Conservation (phyloP, 2,113 vertebrate genomes). For the Podiceps cristatus region DNA sequence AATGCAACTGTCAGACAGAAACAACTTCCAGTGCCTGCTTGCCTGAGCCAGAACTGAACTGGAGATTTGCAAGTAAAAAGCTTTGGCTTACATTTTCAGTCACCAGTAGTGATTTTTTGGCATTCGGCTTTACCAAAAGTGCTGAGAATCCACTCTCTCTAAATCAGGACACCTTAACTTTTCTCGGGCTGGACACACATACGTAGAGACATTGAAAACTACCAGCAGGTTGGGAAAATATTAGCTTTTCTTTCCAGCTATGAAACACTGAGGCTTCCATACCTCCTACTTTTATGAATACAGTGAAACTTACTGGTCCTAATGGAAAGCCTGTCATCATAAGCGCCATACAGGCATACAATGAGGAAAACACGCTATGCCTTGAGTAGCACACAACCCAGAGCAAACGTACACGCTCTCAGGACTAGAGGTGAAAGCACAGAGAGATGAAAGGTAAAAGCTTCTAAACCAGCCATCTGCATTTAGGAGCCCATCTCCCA, state of each 20-base stretch:
- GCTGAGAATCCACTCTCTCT: not conserved
- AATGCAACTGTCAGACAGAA: slow-evolving; percentile 52
- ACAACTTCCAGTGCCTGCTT: slow-evolving; percentile 46
- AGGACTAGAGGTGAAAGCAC: not conserved
- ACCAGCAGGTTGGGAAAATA: not conserved
- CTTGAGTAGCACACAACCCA: not conserved
- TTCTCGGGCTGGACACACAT: not conserved
- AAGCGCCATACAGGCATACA: not conserved
- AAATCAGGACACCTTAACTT: not conserved
- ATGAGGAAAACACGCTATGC: not conserved
- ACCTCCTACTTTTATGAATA: not conserved
- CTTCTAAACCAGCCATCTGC: not conserved
- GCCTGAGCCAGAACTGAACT: slow-evolving; percentile 52
- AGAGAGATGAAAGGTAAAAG: not conserved
- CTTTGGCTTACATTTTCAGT: slow-evolving; percentile 26
- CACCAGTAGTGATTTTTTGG: not conserved
- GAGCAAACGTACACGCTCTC: not conserved
- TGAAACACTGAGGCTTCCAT: not conserved
- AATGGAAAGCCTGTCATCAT: not conserved
- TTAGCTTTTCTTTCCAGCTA: not conserved
- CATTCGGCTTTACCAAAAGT: not conserved
- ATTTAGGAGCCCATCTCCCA: not conserved
- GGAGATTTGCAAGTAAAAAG: slow-evolving; percentile 52
- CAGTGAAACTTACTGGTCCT: not conserved
- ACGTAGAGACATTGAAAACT: not conserved